Evolutionary conservation across 1,140 invertebrate genomes (phyloP).

Genomic region (Zeugodacus cucurbitae): DNA sequence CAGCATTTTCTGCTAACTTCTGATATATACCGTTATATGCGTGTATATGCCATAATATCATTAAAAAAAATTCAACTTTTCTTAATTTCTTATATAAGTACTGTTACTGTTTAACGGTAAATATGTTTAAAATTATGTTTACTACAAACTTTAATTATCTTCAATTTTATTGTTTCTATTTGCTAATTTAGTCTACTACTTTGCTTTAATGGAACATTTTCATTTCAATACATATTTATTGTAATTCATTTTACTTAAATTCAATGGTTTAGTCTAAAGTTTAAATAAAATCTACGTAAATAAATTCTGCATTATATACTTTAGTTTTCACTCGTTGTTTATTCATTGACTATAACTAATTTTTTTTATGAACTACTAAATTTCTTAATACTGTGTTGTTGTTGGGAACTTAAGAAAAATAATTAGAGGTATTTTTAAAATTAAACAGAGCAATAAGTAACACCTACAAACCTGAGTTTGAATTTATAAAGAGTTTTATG

Average conservation of each 20-base stretch:
- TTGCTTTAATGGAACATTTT: slow-evolving; percentile 27
- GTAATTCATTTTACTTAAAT: neutral
- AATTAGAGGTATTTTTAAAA: too few relatives aligned
- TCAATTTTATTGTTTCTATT: neutral
- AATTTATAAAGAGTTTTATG: too few relatives aligned
- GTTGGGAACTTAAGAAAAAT: neutral
- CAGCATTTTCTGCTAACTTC: neutral
- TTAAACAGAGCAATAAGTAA: too few relatives aligned
- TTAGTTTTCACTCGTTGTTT: slow-evolving; percentile 22
- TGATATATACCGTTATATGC: neutral
- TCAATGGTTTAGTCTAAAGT: neutral
- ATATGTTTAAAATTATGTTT: neutral
- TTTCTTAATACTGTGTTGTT: slow-evolving; percentile 17
- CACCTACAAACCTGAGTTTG: too few relatives aligned
- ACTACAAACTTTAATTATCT: neutral
- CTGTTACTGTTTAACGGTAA: neutral
- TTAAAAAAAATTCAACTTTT: neutral
- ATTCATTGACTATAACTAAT: neutral
- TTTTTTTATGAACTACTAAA: neutral
- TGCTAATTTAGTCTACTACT: neutral
- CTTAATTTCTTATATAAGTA: neutral
- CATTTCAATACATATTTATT: neutral
- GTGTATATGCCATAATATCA: neutral
- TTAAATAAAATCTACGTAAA: slow-evolving; percentile 24
- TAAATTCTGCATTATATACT: slow-evolving; percentile 12